Evolutionary conservation across 2,113 vertebrate genomes (phyloP).

Genomic region (Trichomycterus rosablanca): DNA sequence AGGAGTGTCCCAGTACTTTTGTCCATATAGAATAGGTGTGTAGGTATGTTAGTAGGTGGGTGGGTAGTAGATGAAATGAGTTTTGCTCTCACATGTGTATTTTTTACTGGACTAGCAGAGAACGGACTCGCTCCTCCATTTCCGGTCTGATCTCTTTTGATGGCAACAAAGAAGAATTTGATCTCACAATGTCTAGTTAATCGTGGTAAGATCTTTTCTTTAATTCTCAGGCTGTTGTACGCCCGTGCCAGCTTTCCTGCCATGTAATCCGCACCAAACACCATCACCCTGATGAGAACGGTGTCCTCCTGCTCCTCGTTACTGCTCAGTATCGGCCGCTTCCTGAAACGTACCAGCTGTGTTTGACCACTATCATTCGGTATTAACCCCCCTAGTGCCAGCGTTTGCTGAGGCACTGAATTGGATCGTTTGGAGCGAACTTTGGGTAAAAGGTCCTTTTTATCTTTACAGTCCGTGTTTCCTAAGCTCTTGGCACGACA

Average conservation of each 20-base stretch:
- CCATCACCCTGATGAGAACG: conserved; percentile 80
- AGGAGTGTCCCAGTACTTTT: too few relatives aligned
- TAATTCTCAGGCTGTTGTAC: conserved; percentile 79
- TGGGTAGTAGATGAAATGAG: too few relatives aligned
- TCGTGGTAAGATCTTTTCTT: conserved; percentile 76
- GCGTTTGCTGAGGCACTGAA: conserved; percentile 81
- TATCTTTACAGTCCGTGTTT: conserved; percentile 62
- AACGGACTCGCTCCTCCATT: conserved; percentile 14
- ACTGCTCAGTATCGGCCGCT: conserved; percentile 84
- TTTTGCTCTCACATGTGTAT: conserved; percentile 48
- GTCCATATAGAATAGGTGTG: too few relatives aligned
- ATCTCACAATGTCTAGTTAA: conserved; percentile 86
- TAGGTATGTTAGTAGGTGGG: too few relatives aligned
- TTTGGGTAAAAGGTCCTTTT: conserved; percentile 41
- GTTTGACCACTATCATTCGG: background rate
- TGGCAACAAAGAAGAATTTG: conserved; percentile 86
- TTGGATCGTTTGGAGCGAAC: conserved; percentile 79
- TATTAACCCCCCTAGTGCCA: conserved; percentile 41
- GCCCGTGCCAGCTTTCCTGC: conserved; percentile 89
- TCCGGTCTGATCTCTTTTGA: conserved; percentile 68
- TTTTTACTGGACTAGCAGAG: conserved; percentile 47
- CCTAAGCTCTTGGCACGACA: conserved; percentile 81
- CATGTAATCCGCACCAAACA: conserved; percentile 91
- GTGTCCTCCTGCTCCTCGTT: conserved; percentile 76
- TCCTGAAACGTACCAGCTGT: conserved; percentile 63